phyloP scores from a whole-genome alignment of 2,797 vertebrate genomes.

The Notolabrus celidotus region DNA sequence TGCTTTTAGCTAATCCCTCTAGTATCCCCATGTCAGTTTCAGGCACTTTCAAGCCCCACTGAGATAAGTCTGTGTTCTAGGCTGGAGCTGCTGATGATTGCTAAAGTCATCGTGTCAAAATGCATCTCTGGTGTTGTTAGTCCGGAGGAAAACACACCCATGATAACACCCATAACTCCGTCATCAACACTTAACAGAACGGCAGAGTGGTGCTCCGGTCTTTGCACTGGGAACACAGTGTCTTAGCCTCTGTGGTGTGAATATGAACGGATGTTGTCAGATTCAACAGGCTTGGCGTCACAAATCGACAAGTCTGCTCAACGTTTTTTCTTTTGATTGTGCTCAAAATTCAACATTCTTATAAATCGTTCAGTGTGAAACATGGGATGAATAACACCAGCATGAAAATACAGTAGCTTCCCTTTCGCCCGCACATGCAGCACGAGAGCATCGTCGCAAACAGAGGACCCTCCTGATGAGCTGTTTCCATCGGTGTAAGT shows the following conservation, averaged over 20 bases:
- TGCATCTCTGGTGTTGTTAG: conserved; percentile 43
- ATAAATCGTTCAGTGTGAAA: neutral
- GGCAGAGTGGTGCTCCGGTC: conserved; percentile 23
- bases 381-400: conserved; percentile 8
- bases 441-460: conserved; percentile 87
- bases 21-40: neutral
- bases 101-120: conserved; percentile 24
- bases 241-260: conserved; percentile 38
- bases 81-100: conserved; percentile 3
- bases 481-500: conserved; percentile 92
- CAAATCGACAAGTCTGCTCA: conserved; percentile 7
- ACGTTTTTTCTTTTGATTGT: conserved; percentile 3
- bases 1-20: no score
- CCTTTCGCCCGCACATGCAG: conserved; percentile 78
- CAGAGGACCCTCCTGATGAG: conserved; percentile 88
- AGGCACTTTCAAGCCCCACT: neutral
- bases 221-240: conserved; percentile 40
- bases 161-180: conserved; percentile 35
- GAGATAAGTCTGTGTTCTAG: neutral
- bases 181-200: conserved; percentile 48
- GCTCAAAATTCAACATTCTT: neutral
- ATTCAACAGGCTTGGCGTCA: conserved; percentile 42
- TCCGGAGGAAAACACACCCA: conserved; percentile 24
- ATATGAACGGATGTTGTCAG: conserved; percentile 36
- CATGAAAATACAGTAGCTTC: conserved; percentile 42